Percentiles rank a stretch among this genome's conserved stretches.
Evolutionary conservation across 30 jellyfish, hydroid and myxozoan species (phyloP).

Genomic region (Chrysaora quinquecirrha): DNA sequence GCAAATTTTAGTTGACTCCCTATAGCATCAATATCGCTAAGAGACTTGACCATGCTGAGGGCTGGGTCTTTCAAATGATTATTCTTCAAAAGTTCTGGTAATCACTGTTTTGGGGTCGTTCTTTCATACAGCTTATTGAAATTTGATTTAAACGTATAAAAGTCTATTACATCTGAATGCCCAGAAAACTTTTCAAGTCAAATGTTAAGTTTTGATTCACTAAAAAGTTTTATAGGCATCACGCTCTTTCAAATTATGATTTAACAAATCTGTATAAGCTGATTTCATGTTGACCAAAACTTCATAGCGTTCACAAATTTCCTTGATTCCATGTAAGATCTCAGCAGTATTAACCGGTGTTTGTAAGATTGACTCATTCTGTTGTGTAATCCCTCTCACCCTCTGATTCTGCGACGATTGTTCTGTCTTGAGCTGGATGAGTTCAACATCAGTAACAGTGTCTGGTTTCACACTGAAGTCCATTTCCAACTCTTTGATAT

Average conservation of each 20-base stretch:
- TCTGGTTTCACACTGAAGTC: conserved; percentile 6
- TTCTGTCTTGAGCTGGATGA: conserved; percentile 23
- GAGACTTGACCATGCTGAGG: conserved; percentile 33
- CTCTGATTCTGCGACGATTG: conserved; percentile 3
- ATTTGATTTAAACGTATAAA: conserved; percentile 30
- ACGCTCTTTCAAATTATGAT: not conserved
- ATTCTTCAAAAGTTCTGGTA: conserved; percentile 35
- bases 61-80: conserved; percentile 38
- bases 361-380: conserved; percentile 7
- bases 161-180: conserved; percentile 11
- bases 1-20: conserved; percentile 21
- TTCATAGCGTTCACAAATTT: conserved; percentile 12
- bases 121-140: conserved; percentile 13
- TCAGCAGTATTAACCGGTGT: conserved; percentile 5
- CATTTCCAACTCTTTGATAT: not conserved
- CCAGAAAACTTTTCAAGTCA: conserved; percentile 23
- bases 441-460: conserved; percentile 11
- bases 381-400: conserved; percentile 6
- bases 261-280: not conserved
- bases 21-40: conserved; percentile 19
- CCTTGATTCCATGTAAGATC: not conserved
- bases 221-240: conserved; percentile 12
- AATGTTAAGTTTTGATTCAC: conserved; percentile 29
- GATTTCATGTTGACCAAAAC: conserved; percentile 18
- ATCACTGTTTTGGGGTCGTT: conserved; percentile 12